phyloP scores from a whole-genome alignment of 2,888 invertebrate genomes.

The Tetheella fluctuosa region DNA sequence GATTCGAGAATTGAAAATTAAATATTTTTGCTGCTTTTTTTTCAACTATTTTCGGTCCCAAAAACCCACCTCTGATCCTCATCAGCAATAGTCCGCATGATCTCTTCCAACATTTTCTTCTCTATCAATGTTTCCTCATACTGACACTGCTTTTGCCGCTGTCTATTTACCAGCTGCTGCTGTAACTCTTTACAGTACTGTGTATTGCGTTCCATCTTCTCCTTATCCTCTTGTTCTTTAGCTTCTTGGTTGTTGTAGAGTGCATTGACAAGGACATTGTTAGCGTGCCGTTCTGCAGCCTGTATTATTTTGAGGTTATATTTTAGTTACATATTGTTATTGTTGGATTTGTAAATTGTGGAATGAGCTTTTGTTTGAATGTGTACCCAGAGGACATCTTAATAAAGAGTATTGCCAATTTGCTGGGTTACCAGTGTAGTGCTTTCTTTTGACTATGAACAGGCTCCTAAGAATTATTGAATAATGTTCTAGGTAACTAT shows the following conservation, averaged over 20 bases:
- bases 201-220: slow-evolving; percentile 48
- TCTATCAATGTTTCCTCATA: slow-evolving; percentile 85
- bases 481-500: too few species aligned
- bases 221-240: slow-evolving; percentile 49
- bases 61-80: slow-evolving; percentile 83
- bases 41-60: too few species aligned
- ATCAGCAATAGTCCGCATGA: slow-evolving; percentile 84
- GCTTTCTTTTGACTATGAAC: too few species aligned
- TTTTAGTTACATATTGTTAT: neutral
- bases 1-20: too few species aligned
- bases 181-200: slow-evolving; percentile 82
- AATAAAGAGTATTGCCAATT: too few species aligned
- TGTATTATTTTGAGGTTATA: slow-evolving; percentile 30
- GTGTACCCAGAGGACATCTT: too few species aligned
- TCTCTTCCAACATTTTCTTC: slow-evolving; percentile 86
- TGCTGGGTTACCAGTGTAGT: too few species aligned
- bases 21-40: too few species aligned
- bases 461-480: too few species aligned
- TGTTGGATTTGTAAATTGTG: too few species aligned
- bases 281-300: slow-evolving; percentile 66
- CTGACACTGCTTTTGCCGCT: slow-evolving; percentile 75
- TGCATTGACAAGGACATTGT: slow-evolving; percentile 60
- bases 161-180: slow-evolving; percentile 83
- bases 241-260: slow-evolving; percentile 68
- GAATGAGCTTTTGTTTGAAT: too few species aligned